A percentile compares a stretch with the other conserved stretches of the same genome.
phyloP scores from a whole-genome alignment of 2,888 invertebrate species.

The Xestoiulus laeticollis region DNA sequence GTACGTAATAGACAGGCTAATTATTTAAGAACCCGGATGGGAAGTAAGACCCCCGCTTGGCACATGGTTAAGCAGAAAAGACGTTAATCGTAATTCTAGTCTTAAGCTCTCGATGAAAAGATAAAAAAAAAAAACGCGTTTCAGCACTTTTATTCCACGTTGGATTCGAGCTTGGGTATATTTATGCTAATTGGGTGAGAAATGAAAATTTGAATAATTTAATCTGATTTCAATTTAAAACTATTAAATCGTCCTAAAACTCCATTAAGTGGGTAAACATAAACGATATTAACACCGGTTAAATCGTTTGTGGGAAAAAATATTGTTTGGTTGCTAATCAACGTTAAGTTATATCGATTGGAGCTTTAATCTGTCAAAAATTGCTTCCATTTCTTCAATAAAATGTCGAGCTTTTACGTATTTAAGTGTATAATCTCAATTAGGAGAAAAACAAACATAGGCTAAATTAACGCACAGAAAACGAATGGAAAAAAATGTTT shows the following conservation, averaged over 20 bases:
- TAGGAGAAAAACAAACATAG: not conserved
- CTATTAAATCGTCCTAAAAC: not conserved
- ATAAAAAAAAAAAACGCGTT: not conserved
- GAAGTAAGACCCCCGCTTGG: not conserved
- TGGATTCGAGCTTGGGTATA: not conserved
- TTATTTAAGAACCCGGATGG: conserved; percentile 26
- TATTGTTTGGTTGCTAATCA: not conserved
- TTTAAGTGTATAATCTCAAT: not conserved
- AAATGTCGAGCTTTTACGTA: not conserved
- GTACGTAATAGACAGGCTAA: conserved; percentile 26
- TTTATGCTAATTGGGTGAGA: not conserved
- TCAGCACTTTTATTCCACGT: not conserved
- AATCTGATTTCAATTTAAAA: conserved; percentile 18
- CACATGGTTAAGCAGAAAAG: not conserved
- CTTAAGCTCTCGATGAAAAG: conserved; percentile 26
- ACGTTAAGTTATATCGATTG: not conserved
- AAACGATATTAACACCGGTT: not conserved
- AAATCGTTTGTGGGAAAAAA: not conserved
- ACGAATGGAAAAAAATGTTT: no score
- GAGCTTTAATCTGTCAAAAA: no score
- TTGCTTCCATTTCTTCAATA: no score
- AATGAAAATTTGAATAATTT: conserved; percentile 26
- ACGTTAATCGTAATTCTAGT: not conserved
- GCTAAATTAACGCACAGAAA: not conserved
- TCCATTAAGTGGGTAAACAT: not conserved